Evolutionary conservation across 1,140 invertebrate species (phyloP), one percentile per base, ranked within the genome.

Genomic region (Eupeodes corollae): DNA sequence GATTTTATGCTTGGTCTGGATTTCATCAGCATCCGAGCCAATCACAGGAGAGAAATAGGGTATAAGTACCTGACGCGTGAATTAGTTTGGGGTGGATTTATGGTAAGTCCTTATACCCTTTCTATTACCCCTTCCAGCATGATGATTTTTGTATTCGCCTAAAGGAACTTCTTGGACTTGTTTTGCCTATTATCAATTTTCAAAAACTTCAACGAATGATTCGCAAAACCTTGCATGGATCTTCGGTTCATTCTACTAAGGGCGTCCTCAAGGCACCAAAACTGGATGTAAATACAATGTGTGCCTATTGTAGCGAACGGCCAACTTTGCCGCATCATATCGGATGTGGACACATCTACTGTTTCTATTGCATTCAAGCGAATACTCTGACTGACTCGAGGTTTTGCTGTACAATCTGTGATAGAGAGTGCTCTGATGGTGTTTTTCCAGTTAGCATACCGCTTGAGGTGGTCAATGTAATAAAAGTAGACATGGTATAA

Each of bases 21-120:
- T 67, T 69, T 71, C 63, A 58, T 71, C 51, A 58, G 76, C 59
- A 48, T 73, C 65, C 46, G 71, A 61, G 55, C 63, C 59, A 56
- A 72, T 60, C 53, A 72, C 59, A 56, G 72, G 62, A 59, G 74
- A 66, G 63, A 69, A 67, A 56, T 77, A 56, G 69, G 79, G 58
- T 74, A 80, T 71, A 60, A 74, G 62, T 69, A 71, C 51, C 78
- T 79, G 72, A 80, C 78, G 13, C 67, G 80, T 48, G 79, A 82
- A 66, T 53, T 82, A 31, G 60, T 82, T 12, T 82, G 79, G 79
- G 76, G 80, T 59, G 78, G 79, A 54, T 78, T 80, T 59, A 78
- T 80, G 67, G 79, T 80, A 67, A 72, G 74, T 6, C 5, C 10
- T 13, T 8, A 3, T 14, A 33, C 1, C 1, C 35, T 13, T 46